Percentiles rank a stretch among this genome's conserved stretches.
Evolutionary conservation across 2,888 invertebrate genomes (phyloP).

Genomic region (Anthrax anthrax): DNA sequence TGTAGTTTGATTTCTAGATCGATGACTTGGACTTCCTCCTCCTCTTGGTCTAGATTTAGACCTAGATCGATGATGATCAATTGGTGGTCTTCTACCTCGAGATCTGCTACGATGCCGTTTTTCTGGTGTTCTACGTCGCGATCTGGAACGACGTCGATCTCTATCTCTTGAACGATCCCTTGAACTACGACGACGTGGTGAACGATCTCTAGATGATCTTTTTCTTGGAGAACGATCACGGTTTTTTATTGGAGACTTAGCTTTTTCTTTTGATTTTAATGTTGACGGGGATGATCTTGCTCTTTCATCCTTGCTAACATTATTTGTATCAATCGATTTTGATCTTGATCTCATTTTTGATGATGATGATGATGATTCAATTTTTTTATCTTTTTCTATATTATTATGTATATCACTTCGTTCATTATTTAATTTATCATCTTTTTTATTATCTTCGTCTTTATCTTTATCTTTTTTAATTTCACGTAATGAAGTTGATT

Average conservation of each 20-base stretch:
- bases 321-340: constrained; percentile 25
- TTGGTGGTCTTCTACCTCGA: constrained; percentile 18
- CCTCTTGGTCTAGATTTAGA: constrained; percentile 9
- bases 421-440: constrained; percentile 22
- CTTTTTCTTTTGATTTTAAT: constrained; percentile 25
- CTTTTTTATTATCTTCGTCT: neutral
- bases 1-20: constrained; percentile 13
- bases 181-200: constrained; percentile 12
- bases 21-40: constrained; percentile 13
- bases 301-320: constrained; percentile 15
- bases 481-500: constrained; percentile 7
- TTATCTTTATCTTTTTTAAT: constrained; percentile 3
- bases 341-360: constrained; percentile 33
- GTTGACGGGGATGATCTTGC: constrained; percentile 14
- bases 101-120: constrained; percentile 17
- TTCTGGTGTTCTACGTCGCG: constrained; percentile 14
- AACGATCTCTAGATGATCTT: constrained; percentile 22
- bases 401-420: constrained; percentile 28
- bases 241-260: constrained; percentile 25
- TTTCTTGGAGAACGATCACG: constrained; percentile 23
- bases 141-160: constrained; percentile 20
- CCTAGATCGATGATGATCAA: constrained; percentile 21
- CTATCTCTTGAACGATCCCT: constrained; percentile 16
- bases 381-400: constrained; percentile 17
- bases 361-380: neutral